phyloP scores from a whole-genome alignment of 1,140 invertebrate genomes.

The Eulimnadia texana region DNA sequence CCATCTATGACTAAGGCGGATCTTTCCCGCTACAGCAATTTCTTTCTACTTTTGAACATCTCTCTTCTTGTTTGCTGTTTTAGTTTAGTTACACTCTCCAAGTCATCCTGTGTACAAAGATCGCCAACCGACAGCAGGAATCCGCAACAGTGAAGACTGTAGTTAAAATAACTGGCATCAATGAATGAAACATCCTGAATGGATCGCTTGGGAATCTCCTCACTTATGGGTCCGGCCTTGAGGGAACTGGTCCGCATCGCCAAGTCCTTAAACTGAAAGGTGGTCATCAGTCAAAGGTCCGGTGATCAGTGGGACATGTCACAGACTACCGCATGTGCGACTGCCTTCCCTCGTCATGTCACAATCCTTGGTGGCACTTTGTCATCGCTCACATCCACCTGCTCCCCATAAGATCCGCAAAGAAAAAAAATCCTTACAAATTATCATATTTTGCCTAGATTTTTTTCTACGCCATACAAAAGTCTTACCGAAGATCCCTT shows the following conservation, averaged over 20 bases:
- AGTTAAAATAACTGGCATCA: neutral
- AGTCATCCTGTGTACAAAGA: too few relatives aligned
- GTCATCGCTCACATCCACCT: neutral
- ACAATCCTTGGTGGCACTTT: neutral
- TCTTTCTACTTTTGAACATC: neutral
- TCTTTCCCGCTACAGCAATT: neutral
- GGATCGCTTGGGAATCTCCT: neutral
- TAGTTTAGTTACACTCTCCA: too few relatives aligned
- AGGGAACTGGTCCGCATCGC: neutral
- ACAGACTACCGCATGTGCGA: neutral
- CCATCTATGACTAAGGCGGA: neutral
- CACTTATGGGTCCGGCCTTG: neutral
- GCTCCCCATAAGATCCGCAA: neutral
- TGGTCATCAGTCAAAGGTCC: neutral
- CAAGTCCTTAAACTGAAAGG: neutral
- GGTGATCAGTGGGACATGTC: neutral
- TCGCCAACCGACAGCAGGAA: too few relatives aligned
- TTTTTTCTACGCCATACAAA: neutral
- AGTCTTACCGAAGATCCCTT: too few relatives aligned
- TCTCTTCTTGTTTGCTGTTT: neutral
- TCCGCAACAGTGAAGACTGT: too few relatives aligned
- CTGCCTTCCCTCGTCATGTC: neutral
- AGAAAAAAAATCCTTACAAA: neutral
- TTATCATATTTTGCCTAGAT: neutral
- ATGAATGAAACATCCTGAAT: neutral